Percentiles rank a stretch among this genome's conserved stretches.
These are phyloP conservation scores for Cebus imitator DNA, from an alignment of 2,113 vertebrate genomes.

Conservation along the genomic window DNA sequence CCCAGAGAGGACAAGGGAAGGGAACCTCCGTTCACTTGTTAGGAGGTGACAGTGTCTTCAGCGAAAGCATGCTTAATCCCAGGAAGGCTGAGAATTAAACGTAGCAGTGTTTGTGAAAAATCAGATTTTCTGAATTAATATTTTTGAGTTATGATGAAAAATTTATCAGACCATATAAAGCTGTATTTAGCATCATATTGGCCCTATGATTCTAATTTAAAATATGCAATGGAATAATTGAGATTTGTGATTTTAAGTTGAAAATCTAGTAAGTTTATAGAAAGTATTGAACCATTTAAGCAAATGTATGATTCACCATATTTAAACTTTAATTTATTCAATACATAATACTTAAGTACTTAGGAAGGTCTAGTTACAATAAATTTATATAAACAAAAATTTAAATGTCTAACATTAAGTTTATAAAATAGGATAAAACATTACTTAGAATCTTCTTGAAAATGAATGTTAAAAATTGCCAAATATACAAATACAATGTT, in stretches of 20 bases:
- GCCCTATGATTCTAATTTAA: not conserved
- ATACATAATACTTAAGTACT: not conserved
- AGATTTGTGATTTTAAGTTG: not conserved
- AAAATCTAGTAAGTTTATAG: not conserved
- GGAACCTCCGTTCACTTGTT: no score
- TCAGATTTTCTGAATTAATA: not conserved
- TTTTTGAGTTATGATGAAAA: not conserved
- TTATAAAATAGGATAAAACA: not conserved
- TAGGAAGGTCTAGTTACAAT: not conserved
- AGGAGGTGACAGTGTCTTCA: not conserved
- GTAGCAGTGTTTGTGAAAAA: not conserved
- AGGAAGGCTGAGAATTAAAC: not conserved
- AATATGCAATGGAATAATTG: not conserved
- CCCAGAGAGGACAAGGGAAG: rapidly evolving
- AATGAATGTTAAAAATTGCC: not conserved
- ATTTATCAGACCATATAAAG: not conserved
- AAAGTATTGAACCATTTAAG: not conserved
- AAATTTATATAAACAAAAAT: not conserved
- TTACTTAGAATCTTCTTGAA: not conserved
- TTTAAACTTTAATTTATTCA: not conserved
- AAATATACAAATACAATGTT: not conserved
- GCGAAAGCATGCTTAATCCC: not conserved
- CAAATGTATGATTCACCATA: not conserved
- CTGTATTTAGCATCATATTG: not conserved
- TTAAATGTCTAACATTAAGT: not conserved